Evolutionary conservation across 1,140 invertebrate species (phyloP).

Genomic region (Drosophila watanabei): DNA sequence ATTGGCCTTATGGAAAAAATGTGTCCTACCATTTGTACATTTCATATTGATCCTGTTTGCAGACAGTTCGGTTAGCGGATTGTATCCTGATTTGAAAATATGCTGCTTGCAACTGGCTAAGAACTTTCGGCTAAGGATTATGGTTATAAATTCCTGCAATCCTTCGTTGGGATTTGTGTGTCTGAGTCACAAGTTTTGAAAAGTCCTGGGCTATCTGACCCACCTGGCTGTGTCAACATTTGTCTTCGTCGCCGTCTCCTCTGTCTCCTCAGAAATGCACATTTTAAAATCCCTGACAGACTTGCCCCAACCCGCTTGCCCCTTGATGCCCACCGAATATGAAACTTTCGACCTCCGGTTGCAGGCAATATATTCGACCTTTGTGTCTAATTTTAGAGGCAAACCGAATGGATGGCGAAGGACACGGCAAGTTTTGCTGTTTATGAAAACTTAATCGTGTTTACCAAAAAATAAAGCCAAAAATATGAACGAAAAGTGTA

Average conservation of each 20-base stretch:
- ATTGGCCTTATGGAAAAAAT: constrained; percentile 6
- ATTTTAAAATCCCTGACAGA: constrained; percentile 25
- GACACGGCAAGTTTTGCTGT: constrained; percentile 2
- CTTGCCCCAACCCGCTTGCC: neutral
- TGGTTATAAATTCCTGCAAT: neutral
- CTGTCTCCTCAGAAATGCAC: constrained; percentile 17
- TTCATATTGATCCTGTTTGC: neutral
- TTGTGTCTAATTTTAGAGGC: constrained; percentile 36
- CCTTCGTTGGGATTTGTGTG: neutral
- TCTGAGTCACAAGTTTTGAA: constrained; percentile 1
- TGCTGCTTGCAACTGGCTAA: neutral
- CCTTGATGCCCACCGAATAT: neutral
- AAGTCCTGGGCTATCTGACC: neutral
- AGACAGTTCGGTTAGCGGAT: neutral
- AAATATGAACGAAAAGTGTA: constrained; percentile 1
- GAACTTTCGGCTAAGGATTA: neutral
- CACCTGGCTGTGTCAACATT: constrained; percentile 19
- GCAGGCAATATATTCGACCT: constrained; percentile 24
- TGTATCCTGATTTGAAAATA: neutral
- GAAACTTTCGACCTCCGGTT: constrained; percentile 11
- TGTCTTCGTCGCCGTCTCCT: constrained; percentile 1
- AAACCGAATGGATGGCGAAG: constrained; percentile 21
- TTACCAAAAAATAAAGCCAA: constrained; percentile 16
- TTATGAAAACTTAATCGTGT: constrained; percentile 43
- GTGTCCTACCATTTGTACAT: constrained; percentile 10